Conservation (phyloP, 2,113 vertebrate species). For the Tetraodon nigroviridis region DNA sequence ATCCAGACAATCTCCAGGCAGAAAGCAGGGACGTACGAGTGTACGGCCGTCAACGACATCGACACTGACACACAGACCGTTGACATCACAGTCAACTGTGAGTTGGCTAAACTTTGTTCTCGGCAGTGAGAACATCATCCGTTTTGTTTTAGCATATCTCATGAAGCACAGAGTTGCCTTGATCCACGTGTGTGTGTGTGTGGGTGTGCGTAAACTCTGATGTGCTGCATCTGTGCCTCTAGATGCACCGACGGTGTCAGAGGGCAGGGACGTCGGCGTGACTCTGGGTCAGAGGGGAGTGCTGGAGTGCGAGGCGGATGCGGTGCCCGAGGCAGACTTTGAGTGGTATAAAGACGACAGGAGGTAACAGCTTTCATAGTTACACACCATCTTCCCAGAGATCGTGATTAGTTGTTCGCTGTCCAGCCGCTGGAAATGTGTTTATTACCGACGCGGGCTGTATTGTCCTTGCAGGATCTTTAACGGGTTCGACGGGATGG, state of each 20-base stretch:
- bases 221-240: conserved; percentile 17
- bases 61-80: conserved; percentile 84
- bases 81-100: conserved; percentile 94
- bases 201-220: too few relatives aligned
- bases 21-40: conserved; percentile 89
- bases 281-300: conserved; percentile 86
- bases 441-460: background rate
- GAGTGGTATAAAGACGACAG: conserved; percentile 97
- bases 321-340: conserved; percentile 88
- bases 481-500: conserved; percentile 84
- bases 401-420: background rate
- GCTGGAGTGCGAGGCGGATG: conserved; percentile 88
- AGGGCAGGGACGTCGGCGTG: conserved; percentile 86
- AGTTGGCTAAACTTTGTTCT: conserved; percentile 59
- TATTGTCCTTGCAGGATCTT: conserved; percentile 73
- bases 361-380: conserved; percentile 69
- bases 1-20: conserved; percentile 88
- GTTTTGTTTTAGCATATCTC: too few relatives aligned
- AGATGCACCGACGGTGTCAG: conserved; percentile 90
- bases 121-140: too few relatives aligned
- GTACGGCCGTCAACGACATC: conserved; percentile 90
- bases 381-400: background rate
- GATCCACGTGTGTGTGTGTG: too few relatives aligned
- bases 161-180: too few relatives aligned
- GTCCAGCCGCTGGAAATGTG: background rate